Evolutionary conservation across 1,140 invertebrate genomes (phyloP).

Genomic region (Ptiloglossa arizonensis): DNA sequence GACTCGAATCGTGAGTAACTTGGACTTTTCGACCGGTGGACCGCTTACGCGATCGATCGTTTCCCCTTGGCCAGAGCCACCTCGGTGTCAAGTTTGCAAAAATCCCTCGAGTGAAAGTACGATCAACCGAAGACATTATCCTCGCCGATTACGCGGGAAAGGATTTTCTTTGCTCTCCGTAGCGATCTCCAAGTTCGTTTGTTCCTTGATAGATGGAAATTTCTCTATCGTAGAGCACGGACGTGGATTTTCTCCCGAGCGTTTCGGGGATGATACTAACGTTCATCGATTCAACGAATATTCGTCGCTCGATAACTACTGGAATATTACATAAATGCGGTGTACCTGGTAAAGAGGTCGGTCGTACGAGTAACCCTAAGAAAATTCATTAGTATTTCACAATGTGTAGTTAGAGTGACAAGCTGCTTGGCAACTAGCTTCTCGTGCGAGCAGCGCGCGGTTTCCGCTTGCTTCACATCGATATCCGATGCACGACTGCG

Average conservation of each 20-base stretch:
- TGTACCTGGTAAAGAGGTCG: slow-evolving; percentile 3
- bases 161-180: neutral
- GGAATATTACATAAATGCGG: slow-evolving; percentile 24
- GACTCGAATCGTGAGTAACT: slow-evolving; percentile 65
- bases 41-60: neutral
- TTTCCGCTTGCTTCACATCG: slow-evolving; percentile 30
- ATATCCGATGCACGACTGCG: neutral
- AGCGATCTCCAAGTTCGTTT: too few relatives aligned
- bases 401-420: slow-evolving; percentile 17
- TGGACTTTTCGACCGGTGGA: neutral
- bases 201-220: too few relatives aligned
- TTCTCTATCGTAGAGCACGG: too few relatives aligned
- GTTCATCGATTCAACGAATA: neutral
- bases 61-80: neutral
- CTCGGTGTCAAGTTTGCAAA: slow-evolving; percentile 10
- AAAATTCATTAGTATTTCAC: slow-evolving; percentile 40
- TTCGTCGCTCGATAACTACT: neutral
- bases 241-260: too few relatives aligned
- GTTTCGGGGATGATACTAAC: neutral
- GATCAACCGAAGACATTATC: neutral
- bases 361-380: slow-evolving; percentile 4
- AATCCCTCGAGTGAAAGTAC: slow-evolving; percentile 22
- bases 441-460: neutral
- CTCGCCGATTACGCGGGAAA: neutral
- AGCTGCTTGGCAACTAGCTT: slow-evolving; percentile 17